A percentile compares a stretch with the other conserved stretches of the same genome.
Evolutionary conservation across 2,797 vertebrate species (phyloP).

Genomic region (Denticeps clupeoides): DNA sequence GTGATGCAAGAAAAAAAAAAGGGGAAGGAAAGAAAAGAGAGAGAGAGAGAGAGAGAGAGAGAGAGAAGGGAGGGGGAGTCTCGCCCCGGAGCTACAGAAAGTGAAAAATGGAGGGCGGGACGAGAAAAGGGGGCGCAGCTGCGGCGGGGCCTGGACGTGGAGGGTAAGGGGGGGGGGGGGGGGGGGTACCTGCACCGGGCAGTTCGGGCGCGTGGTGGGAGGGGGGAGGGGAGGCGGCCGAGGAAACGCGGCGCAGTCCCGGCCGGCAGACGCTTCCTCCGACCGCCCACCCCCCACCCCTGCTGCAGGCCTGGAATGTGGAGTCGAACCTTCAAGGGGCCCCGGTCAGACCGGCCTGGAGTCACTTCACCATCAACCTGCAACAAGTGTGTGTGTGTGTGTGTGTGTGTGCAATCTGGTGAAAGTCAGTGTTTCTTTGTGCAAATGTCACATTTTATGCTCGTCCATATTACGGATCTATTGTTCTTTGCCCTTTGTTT

Average conservation of each 20-base stretch:
- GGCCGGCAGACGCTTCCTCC: slow-evolving; percentile 75
- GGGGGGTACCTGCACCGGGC: neutral
- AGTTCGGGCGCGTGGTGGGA: slow-evolving; percentile 65
- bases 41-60: slow-evolving; percentile 23
- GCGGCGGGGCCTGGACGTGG: neutral
- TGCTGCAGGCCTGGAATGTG: slow-evolving; percentile 87
- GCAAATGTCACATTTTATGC: slow-evolving; percentile 5
- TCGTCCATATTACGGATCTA: too few relatives aligned
- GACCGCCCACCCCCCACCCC: slow-evolving; percentile 60
- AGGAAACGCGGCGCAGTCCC: slow-evolving; percentile 83
- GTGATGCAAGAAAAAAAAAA: slow-evolving; percentile 15
- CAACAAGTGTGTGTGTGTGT: slow-evolving; percentile 32
- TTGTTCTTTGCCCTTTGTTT: too few relatives aligned
- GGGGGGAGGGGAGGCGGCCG: slow-evolving; percentile 55
- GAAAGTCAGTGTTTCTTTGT: slow-evolving; percentile 2
- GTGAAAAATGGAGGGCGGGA: slow-evolving; percentile 39
- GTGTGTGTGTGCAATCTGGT: neutral
- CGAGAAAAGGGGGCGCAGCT: slow-evolving; percentile 8
- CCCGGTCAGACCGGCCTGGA: slow-evolving; percentile 82
- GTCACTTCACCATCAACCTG: slow-evolving; percentile 92
- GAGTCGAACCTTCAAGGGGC: slow-evolving; percentile 81
- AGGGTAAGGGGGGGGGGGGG: neutral
- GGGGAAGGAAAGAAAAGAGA: slow-evolving; percentile 8
- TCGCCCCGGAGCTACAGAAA: slow-evolving; percentile 7
- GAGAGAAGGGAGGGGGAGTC: slow-evolving; percentile 33